phyloP scores from a whole-genome alignment of 2,888 invertebrate genomes.

The Atethmia centrago region DNA sequence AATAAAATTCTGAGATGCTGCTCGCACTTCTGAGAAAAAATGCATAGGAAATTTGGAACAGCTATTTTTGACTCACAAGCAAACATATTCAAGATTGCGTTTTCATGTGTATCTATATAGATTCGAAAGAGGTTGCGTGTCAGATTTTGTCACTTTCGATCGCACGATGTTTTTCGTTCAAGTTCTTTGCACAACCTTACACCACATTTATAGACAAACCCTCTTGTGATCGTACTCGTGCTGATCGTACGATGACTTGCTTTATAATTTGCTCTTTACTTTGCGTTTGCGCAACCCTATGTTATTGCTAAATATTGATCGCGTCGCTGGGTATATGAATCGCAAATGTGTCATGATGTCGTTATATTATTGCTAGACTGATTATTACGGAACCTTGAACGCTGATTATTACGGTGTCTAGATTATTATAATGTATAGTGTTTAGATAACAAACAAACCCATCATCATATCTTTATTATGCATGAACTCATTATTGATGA shows the following conservation, averaged over 20 bases:
- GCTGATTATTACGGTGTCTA: slow-evolving; percentile 13
- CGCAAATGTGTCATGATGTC: slow-evolving; percentile 39
- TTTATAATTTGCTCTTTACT: slow-evolving; percentile 61
- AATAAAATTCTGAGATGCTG: neutral
- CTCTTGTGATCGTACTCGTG: slow-evolving; percentile 38
- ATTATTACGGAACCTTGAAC: slow-evolving; percentile 45
- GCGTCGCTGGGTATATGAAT: slow-evolving; percentile 29
- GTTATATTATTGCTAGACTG: slow-evolving; percentile 31
- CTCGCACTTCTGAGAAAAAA: slow-evolving; percentile 6
- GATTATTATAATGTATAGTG: slow-evolving; percentile 5
- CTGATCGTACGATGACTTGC: slow-evolving; percentile 55
- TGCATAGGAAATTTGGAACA: slow-evolving; percentile 47
- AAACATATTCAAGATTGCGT: slow-evolving; percentile 44
- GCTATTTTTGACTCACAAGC: slow-evolving; percentile 55
- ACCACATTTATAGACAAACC: slow-evolving; percentile 50
- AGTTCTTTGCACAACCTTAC: slow-evolving; percentile 63
- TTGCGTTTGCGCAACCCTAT: slow-evolving; percentile 43
- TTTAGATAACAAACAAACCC: neutral
- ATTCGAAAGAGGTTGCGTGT: slow-evolving; percentile 57
- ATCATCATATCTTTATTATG: neutral
- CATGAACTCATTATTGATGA: neutral
- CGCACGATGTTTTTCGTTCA: slow-evolving; percentile 57
- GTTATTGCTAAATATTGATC: slow-evolving; percentile 46
- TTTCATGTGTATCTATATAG: slow-evolving; percentile 50
- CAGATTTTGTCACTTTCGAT: slow-evolving; percentile 66